Conservation (phyloP, 2,797 vertebrate species). For the Alcedo atthis region DNA sequence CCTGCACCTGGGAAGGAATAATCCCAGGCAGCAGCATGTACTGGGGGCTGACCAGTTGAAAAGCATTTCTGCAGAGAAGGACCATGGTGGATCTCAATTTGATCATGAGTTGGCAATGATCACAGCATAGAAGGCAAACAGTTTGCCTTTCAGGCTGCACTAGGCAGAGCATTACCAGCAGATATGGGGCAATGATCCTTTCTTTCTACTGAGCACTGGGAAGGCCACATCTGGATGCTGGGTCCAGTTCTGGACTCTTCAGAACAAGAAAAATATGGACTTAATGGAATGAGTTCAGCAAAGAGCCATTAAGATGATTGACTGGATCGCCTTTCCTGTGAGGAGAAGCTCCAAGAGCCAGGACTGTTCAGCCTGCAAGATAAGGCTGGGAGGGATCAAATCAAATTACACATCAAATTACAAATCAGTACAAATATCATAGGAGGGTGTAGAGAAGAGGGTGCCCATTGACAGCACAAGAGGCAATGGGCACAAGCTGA, state of each 20-base stretch:
- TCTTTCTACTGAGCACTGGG: neutral
- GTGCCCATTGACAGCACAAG: neutral
- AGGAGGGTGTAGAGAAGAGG: neutral
- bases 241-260: neutral
- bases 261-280: neutral
- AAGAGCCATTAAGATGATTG: neutral
- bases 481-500: neutral
- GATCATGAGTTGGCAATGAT: neutral
- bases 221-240: neutral
- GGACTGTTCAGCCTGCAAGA: neutral
- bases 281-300: neutral
- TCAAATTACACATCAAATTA: no score
- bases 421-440: neutral
- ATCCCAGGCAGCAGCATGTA: neutral
- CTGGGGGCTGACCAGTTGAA: neutral
- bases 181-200: neutral
- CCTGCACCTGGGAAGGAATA: neutral
- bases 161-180: neutral
- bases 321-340: neutral
- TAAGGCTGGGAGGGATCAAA: neutral
- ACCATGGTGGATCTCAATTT: neutral
- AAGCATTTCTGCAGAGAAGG: neutral
- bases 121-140: rapidly evolving
- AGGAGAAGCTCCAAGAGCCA: neutral
- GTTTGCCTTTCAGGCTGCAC: neutral